Percentiles rank a stretch among this genome's conserved stretches.
Conservation (phyloP, 2,113 vertebrate species). For the Anhinga rufa region DNA sequence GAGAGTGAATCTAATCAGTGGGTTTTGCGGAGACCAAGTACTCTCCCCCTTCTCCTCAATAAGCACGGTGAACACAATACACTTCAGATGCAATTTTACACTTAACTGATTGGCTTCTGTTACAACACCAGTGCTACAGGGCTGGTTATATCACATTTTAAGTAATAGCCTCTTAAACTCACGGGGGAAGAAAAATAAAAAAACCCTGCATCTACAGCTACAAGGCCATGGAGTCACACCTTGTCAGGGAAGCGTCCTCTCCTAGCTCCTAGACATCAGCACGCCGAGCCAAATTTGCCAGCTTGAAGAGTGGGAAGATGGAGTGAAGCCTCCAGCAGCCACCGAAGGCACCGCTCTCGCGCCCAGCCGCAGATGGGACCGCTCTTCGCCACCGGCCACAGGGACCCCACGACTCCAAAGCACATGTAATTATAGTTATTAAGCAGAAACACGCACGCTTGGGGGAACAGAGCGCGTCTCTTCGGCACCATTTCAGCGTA, state of each 20-base stretch:
- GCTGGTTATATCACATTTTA: background rate
- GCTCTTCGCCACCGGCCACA: rapidly evolving
- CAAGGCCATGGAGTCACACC: background rate
- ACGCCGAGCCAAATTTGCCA: background rate
- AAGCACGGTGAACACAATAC: background rate
- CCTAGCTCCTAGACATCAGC: background rate
- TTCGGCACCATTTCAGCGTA: background rate
- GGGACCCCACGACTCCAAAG: background rate
- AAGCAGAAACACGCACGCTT: background rate
- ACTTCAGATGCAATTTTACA: background rate
- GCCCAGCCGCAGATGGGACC: background rate
- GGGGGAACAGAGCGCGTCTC: background rate
- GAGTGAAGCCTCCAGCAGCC: background rate
- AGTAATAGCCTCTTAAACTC: background rate
- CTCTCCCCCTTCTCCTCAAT: background rate
- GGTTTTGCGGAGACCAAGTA: background rate
- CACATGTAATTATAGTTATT: background rate
- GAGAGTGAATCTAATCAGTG: background rate
- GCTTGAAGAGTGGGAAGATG: background rate
- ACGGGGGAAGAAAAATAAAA: background rate
- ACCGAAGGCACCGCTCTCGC: background rate
- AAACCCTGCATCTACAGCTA: background rate
- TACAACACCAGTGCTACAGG: background rate
- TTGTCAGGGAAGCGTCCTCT: background rate
- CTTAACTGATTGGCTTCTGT: background rate